These are phyloP conservation scores for Hanleya hanleyi DNA, from an alignment of 2,888 invertebrate species.

Conservation along the genomic window DNA sequence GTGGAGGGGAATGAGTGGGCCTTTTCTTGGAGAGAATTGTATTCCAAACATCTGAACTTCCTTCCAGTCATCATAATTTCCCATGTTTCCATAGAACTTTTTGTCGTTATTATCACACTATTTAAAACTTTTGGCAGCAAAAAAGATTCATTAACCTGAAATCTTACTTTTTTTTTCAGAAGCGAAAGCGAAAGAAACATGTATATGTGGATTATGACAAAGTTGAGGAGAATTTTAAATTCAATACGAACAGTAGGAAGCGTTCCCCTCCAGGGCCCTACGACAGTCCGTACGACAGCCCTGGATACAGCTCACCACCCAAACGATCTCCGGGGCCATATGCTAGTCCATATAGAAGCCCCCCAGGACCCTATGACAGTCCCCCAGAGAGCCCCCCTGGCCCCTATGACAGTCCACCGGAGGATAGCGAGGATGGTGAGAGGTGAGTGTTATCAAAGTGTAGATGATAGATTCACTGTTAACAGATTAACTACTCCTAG, in stretches of 20 bases:
- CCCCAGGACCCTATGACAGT: conserved; percentile 27
- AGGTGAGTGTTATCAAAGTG: background rate
- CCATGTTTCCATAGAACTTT: no score
- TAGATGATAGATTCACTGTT: background rate
- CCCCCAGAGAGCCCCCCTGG: conserved; percentile 60
- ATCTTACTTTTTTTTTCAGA: conserved; percentile 23
- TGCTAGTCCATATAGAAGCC: conserved; percentile 18
- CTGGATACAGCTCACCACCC: background rate
- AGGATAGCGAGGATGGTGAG: conserved; percentile 55
- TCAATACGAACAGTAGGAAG: conserved; percentile 18
- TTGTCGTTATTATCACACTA: no score
- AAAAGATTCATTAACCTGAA: no score
- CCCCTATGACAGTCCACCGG: conserved; percentile 68
- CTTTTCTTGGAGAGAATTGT: no score
- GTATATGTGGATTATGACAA: conserved; percentile 60
- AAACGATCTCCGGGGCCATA: background rate
- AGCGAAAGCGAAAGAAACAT: conserved; percentile 49
- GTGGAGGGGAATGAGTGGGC: no score
- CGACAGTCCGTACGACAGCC: conserved; percentile 24
- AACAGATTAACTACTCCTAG: no score
- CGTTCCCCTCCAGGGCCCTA: conserved; percentile 30
- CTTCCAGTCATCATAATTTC: no score
- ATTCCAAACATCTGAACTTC: no score
- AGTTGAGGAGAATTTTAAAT: conserved; percentile 45
- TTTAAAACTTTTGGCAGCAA: no score